Evolutionary conservation across 2,113 vertebrate species (phyloP).

Genomic region (Sebastes schlegelii): DNA sequence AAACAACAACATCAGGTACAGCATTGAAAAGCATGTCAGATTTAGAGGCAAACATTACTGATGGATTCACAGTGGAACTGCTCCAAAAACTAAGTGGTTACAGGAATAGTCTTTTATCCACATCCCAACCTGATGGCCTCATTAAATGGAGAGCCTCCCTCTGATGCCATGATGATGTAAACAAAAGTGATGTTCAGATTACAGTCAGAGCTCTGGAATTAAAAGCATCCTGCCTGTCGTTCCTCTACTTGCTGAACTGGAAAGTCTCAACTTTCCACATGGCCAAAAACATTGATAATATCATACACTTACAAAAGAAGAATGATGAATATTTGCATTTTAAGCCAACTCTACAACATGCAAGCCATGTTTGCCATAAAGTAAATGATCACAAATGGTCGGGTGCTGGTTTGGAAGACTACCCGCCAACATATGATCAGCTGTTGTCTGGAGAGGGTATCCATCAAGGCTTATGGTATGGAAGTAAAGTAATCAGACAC

Average conservation of each 20-base stretch:
- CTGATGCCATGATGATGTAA: slow-evolving; percentile 60
- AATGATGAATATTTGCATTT: slow-evolving; percentile 2
- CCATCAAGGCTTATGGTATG: not conserved
- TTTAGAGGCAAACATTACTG: slow-evolving; percentile 38
- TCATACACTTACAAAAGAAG: not conserved
- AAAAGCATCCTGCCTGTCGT: slow-evolving; percentile 22
- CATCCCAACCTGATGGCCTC: slow-evolving; percentile 47
- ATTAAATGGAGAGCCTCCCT: slow-evolving; percentile 51
- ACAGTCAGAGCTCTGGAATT: slow-evolving; percentile 43
- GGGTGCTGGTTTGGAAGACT: slow-evolving; percentile 5
- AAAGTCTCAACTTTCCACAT: slow-evolving; percentile 18
- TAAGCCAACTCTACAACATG: not conserved
- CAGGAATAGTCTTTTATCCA: slow-evolving; percentile 65
- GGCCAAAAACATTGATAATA: not conserved
- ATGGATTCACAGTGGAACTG: slow-evolving; percentile 57
- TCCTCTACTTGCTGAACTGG: slow-evolving; percentile 19
- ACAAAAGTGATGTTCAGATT: slow-evolving; percentile 62
- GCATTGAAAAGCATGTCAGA: slow-evolving; percentile 3
- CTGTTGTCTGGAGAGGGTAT: slow-evolving; percentile 15
- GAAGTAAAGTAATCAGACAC: not conserved
- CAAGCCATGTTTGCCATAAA: slow-evolving; percentile 7
- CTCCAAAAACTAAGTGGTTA: slow-evolving; percentile 73
- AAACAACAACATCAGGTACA: slow-evolving; percentile 7
- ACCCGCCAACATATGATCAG: not conserved
- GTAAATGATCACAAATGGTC: not conserved